phyloP scores from a whole-genome alignment of 2,797 vertebrate genomes.

The Phrynocephalus forsythii region DNA sequence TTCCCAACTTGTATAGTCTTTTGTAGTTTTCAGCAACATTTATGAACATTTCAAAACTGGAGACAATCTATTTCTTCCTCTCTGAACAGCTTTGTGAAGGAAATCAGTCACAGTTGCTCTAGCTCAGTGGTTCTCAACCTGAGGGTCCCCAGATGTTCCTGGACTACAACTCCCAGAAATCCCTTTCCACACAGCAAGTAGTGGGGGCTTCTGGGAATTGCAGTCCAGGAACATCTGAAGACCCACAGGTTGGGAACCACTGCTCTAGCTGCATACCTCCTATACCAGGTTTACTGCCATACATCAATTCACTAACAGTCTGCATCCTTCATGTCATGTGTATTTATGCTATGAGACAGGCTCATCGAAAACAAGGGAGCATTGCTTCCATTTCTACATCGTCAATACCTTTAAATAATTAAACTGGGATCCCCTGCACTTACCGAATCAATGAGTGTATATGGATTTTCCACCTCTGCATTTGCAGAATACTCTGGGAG shows the following conservation, averaged over 20 bases:
- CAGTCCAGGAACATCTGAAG: no score
- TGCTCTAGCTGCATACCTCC: no score
- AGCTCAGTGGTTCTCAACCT: no score
- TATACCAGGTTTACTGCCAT: not conserved
- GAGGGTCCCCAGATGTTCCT: no score
- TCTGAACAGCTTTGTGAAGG: not conserved
- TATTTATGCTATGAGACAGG: not conserved
- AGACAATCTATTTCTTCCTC: not conserved
- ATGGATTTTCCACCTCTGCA: slow-evolving; percentile 87
- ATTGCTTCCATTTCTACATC: not conserved
- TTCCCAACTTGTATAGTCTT: not conserved
- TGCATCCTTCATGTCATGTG: not conserved
- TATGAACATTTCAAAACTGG: not conserved
- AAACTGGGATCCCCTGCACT: slow-evolving; percentile 61
- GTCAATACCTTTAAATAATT: slow-evolving; percentile 8
- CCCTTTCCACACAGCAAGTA: no score
- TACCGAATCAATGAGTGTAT: slow-evolving; percentile 96
- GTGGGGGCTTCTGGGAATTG: no score
- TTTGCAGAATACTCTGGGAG: slow-evolving; percentile 88
- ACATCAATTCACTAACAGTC: not conserved
- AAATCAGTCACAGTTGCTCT: not conserved
- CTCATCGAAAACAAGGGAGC: not conserved
- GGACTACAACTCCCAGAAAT: no score
- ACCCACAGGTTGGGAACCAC: no score
- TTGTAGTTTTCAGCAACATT: not conserved